Evolutionary conservation across 2,888 invertebrate genomes (phyloP).

Genomic region (Chromoteleia sp.): DNA sequence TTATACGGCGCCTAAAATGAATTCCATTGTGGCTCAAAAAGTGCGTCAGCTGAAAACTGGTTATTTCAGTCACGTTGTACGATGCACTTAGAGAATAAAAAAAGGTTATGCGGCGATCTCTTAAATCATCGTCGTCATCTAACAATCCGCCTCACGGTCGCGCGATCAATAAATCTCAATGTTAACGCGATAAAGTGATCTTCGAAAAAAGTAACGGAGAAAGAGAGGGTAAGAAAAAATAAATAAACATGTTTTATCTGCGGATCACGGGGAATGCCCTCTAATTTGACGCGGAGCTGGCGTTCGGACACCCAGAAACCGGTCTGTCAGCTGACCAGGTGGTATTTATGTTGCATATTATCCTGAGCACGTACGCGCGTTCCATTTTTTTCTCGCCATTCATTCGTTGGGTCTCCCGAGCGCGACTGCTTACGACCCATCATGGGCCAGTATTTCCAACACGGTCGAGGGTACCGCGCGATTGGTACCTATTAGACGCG

Average conservation of each 20-base stretch:
- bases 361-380: conserved; percentile 33
- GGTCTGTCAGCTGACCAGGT: conserved; percentile 54
- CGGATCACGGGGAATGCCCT: conserved; percentile 39
- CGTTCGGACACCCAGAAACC: conserved; percentile 43
- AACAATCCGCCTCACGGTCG: conserved; percentile 27
- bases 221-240: background rate
- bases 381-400: conserved; percentile 44
- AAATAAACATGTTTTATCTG: background rate
- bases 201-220: conserved; percentile 26
- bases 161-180: conserved; percentile 35
- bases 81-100: conserved; percentile 10
- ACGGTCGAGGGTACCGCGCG: conserved; percentile 59
- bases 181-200: conserved; percentile 20
- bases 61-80: conserved; percentile 38
- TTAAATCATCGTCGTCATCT: conserved; percentile 40
- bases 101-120: conserved; percentile 9
- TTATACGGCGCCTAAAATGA: conserved; percentile 3
- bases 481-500: conserved; percentile 72
- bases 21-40: conserved; percentile 1
- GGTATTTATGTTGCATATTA: conserved; percentile 42
- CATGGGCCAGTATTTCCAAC: conserved; percentile 35
- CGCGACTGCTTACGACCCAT: too few species aligned
- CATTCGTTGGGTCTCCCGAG: conserved; percentile 12
- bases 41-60: background rate
- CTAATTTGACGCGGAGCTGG: conserved; percentile 18